Percentiles rank a stretch among this genome's conserved stretches.
Conservation (phyloP, 2,797 vertebrate species). For the Coracias cyanogaster region DNA sequence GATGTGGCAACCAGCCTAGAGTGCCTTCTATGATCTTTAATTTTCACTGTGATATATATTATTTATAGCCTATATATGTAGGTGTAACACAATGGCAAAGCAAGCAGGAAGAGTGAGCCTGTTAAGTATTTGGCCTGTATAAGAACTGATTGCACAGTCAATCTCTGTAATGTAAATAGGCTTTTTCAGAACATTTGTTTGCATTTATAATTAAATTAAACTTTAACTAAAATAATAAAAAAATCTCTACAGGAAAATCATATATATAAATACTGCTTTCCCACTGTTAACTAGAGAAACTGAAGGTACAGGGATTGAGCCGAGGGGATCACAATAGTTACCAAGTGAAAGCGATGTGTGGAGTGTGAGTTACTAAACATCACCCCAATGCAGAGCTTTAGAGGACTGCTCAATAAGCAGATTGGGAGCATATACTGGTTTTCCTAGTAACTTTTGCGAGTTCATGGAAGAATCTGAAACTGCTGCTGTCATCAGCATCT, state of each 20-base stretch:
- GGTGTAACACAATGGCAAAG: slow-evolving; percentile 39
- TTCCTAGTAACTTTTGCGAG: background rate
- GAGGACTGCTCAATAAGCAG: background rate
- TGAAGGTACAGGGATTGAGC: background rate
- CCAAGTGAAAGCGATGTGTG: background rate
- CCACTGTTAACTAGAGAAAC: background rate
- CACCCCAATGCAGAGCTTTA: background rate
- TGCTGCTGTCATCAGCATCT: background rate
- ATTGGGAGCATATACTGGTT: background rate
- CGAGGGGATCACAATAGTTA: background rate
- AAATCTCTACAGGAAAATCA: background rate
- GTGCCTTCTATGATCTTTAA: slow-evolving; percentile 42
- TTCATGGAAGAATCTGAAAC: background rate
- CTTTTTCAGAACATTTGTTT: slow-evolving; percentile 56
- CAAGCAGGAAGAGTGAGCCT: background rate
- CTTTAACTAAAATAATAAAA: background rate
- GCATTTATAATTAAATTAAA: slow-evolving; percentile 59
- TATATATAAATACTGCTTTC: background rate
- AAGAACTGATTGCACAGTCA: slow-evolving; percentile 28
- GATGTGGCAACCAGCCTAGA: slow-evolving; percentile 53
- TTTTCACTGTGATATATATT: slow-evolving; percentile 28
- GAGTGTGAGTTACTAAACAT: background rate
- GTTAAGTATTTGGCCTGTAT: slow-evolving; percentile 15
- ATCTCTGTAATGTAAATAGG: slow-evolving; percentile 42
- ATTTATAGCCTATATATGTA: slow-evolving; percentile 46